These are phyloP conservation scores for Podarcis lilfordi DNA, from an alignment of 2,797 vertebrate species.

Conservation along the genomic window DNA sequence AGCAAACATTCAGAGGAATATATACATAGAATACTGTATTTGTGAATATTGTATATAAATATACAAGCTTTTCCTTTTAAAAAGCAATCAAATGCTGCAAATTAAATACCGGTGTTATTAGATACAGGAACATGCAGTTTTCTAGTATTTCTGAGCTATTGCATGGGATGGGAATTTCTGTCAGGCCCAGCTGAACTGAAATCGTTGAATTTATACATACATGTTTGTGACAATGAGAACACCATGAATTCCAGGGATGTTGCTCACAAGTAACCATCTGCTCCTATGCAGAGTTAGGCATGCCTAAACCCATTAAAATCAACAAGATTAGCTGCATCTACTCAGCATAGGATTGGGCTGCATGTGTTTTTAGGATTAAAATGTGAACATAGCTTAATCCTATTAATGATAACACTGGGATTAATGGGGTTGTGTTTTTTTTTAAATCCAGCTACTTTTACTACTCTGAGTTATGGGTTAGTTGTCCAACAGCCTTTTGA, in stretches of 20 bases:
- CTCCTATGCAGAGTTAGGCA: neutral
- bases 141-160: neutral
- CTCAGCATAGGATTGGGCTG: neutral
- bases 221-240: neutral
- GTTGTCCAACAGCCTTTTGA: neutral
- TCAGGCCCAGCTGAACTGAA: neutral
- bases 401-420: neutral
- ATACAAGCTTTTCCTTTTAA: neutral
- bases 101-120: neutral
- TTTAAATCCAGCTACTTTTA: neutral
- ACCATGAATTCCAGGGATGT: neutral
- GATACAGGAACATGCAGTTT: constrained; percentile 18
- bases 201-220: neutral
- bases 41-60: neutral
- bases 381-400: neutral
- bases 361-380: neutral
- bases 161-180: neutral
- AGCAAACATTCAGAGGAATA: neutral
- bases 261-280: neutral
- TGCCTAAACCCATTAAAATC: neutral
- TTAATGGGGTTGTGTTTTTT: neutral
- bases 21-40: too few species aligned
- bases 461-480: neutral
- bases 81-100: constrained; percentile 24
- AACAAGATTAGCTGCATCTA: neutral